Base-by-base conservation (phyloP, 2,888 invertebrate species). In the Drosophila demipolita region DNA sequence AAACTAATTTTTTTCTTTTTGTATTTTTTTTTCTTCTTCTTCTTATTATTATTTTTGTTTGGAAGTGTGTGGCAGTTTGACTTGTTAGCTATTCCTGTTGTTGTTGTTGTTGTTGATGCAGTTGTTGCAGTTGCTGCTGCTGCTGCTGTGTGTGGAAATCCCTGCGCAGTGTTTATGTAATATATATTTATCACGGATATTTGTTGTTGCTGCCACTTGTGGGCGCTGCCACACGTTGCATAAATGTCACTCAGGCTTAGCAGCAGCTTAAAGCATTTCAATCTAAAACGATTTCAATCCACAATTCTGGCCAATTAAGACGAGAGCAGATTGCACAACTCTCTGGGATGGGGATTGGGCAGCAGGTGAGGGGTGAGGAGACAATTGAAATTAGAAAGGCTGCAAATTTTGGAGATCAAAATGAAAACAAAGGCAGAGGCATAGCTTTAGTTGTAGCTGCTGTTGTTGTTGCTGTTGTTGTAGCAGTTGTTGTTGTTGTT, bases 351-450 rank as follows among this genome's bases (percentile, higher is more conserved):
- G 45, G 1, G 45, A 15, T 29, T 29, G 29, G 29, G 45, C 33
- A 6, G 42, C 6, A 8, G 15, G 15, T 45, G 7, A 3, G 20
- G 12, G 23, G 26, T 20, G 40, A 36, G 66, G 33, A 81, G 68
- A 84, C 90, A 88, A 87, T 90, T 90, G 90, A 88, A 87, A 87
- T 87, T 87, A 87, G 87, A 90, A 87, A 87, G 87, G 87, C 89
- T 85, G 78, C 78, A 73, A 73, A 75, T 75, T 69, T 67, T 61
- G 71, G 73, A 82, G 66, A 73, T 75, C 81, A 57, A 73, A 65
- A 73, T 57, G 65, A 70, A 77, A 75, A 83, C 66, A 75, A 75
- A 72, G 71, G 63, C 59, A 66, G 45, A 61, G 61, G 54, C 73
- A 45, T 15, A 71, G 50, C 54, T 60, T 33, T 32, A 36, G 65